Percentiles rank a stretch among this genome's conserved stretches.
These are phyloP conservation scores for Istiophorus platypterus DNA, from an alignment of 2,113 vertebrate species.

Conservation along the genomic window DNA sequence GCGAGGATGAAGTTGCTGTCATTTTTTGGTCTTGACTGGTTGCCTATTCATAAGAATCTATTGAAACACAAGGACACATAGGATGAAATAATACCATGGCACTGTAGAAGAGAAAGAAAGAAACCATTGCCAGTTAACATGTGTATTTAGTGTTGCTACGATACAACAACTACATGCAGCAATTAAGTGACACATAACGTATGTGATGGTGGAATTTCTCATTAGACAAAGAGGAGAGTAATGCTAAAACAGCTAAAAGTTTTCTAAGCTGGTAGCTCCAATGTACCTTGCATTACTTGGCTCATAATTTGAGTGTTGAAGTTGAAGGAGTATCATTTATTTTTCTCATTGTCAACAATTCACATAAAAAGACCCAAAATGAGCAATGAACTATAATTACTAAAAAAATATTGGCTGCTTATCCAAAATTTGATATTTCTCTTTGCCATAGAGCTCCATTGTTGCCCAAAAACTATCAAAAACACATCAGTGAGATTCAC, in stretches of 20 bases:
- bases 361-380: no score
- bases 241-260: no score
- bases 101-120: not conserved
- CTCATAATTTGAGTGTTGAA: no score
- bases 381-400: not conserved
- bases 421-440: not conserved
- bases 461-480: no score
- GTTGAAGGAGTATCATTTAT: not conserved
- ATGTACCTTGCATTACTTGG: no score
- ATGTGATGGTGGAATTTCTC: no score
- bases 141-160: not conserved
- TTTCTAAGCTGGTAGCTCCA: no score
- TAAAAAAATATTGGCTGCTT: not conserved
- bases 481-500: no score
- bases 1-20: not conserved
- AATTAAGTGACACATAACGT: not conserved
- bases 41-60: not conserved
- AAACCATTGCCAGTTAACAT: not conserved
- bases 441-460: not conserved
- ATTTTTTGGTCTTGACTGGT: not conserved
- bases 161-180: no score
- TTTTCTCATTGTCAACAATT: not conserved
- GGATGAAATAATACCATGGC: not conserved
- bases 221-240: no score
- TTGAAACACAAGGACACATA: not conserved